phyloP scores from a whole-genome alignment of 2,113 vertebrate species.

The Balaeniceps rex region DNA sequence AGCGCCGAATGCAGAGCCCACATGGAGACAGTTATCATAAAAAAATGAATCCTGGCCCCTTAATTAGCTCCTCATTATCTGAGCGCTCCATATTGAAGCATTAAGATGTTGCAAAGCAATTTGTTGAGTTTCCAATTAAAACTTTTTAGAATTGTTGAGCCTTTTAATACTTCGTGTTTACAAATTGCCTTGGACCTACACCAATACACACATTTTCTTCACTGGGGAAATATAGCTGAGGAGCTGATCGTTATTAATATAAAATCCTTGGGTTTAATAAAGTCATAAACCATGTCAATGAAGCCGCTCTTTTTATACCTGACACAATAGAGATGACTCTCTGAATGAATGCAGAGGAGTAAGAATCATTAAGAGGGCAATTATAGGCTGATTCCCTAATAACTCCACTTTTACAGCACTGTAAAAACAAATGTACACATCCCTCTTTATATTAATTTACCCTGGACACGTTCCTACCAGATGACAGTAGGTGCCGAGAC shows the following conservation, averaged over 20 bases:
- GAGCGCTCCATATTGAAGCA: neutral
- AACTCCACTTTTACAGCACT: neutral
- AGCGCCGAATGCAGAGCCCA: neutral
- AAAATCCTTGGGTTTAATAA: neutral
- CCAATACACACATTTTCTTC: neutral
- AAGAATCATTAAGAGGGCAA: neutral
- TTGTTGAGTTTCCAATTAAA: slow-evolving; percentile 17
- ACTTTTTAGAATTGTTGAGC: neutral
- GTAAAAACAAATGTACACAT: neutral
- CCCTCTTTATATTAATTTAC: neutral
- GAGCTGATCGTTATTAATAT: neutral
- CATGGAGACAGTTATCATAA: slow-evolving; percentile 14
- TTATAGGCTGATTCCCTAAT: neutral
- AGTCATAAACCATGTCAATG: neutral
- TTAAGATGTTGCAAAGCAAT: neutral
- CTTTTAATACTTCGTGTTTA: neutral
- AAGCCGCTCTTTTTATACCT: neutral
- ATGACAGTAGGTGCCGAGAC: neutral
- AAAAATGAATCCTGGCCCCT: neutral
- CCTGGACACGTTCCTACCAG: neutral
- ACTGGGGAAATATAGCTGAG: neutral
- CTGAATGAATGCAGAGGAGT: neutral
- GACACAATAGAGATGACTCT: neutral
- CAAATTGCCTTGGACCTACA: slow-evolving; percentile 10
- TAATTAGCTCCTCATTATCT: slow-evolving; percentile 30